Evolutionary conservation across 2,797 vertebrate species (phyloP).

Genomic region (Pseudotriccus pelzelni): DNA sequence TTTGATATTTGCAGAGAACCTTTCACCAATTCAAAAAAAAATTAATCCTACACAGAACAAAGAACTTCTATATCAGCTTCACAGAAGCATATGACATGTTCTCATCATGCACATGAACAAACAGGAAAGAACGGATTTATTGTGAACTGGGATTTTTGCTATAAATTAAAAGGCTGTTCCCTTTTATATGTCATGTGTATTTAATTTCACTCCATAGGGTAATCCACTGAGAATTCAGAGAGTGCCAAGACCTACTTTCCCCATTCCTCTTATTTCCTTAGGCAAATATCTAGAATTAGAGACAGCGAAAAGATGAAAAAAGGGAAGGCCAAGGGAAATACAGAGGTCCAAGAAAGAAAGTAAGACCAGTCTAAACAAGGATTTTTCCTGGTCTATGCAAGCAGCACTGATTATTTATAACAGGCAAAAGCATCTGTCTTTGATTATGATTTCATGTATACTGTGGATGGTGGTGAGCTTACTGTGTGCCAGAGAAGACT

Average conservation of each 20-base stretch:
- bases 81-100: constrained; percentile 53
- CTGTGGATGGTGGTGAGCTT: constrained; percentile 54
- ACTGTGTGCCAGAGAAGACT: constrained; percentile 59
- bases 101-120: constrained; percentile 61
- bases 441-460: constrained; percentile 77
- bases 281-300: constrained; percentile 68
- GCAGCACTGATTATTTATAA: constrained; percentile 68
- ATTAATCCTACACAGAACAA: constrained; percentile 43
- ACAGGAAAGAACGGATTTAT: constrained; percentile 71
- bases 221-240: constrained; percentile 65
- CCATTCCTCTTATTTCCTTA: constrained; percentile 68
- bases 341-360: constrained; percentile 63
- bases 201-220: constrained; percentile 73
- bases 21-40: constrained; percentile 5
- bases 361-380: constrained; percentile 73
- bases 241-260: constrained; percentile 73
- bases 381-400: constrained; percentile 59
- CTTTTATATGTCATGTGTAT: constrained; percentile 75
- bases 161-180: constrained; percentile 66
- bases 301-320: constrained; percentile 63
- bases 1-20: constrained; percentile 44
- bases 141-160: constrained; percentile 59
- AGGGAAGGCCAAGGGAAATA: constrained; percentile 59
- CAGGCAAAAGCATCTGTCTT: constrained; percentile 72
- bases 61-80: constrained; percentile 49